phyloP scores from a whole-genome alignment of 2,888 invertebrate genomes.

The Epistrophella euchroma region DNA sequence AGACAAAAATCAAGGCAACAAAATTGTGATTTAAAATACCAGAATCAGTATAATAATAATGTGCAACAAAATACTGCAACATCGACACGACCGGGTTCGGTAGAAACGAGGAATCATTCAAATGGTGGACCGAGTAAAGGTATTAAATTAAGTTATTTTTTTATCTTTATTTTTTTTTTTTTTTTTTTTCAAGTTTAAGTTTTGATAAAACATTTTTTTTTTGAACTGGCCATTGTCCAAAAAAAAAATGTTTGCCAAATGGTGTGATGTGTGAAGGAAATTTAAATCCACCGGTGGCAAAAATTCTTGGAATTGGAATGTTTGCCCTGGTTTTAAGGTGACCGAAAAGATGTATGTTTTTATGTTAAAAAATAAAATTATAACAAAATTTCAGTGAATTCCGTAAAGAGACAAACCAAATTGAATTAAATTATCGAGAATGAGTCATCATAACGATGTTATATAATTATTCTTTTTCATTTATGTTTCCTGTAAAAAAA shows the following conservation, averaged over 20 bases:
- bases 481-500: too few species aligned
- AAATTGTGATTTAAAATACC: conserved; percentile 74
- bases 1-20: conserved; percentile 83
- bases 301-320: conserved; percentile 59
- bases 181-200: conserved; percentile 25
- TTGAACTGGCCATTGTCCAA: conserved; percentile 65
- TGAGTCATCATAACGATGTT: not conserved
- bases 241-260: conserved; percentile 39
- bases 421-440: not conserved
- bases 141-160: conserved; percentile 44
- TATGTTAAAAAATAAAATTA: not conserved
- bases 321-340: conserved; percentile 60
- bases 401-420: not conserved
- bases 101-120: conserved; percentile 54
- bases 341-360: conserved; percentile 41
- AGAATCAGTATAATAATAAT: conserved; percentile 56
- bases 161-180: conserved; percentile 39
- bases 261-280: conserved; percentile 33
- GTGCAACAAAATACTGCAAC: conserved; percentile 46
- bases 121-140: conserved; percentile 67
- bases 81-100: not conserved
- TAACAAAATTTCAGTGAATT: not conserved
- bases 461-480: too few species aligned
- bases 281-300: conserved; percentile 46
- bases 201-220: conserved; percentile 14